Evolutionary conservation across 2,113 vertebrate genomes (phyloP).

Genomic region (Oryzias javanicus): DNA sequence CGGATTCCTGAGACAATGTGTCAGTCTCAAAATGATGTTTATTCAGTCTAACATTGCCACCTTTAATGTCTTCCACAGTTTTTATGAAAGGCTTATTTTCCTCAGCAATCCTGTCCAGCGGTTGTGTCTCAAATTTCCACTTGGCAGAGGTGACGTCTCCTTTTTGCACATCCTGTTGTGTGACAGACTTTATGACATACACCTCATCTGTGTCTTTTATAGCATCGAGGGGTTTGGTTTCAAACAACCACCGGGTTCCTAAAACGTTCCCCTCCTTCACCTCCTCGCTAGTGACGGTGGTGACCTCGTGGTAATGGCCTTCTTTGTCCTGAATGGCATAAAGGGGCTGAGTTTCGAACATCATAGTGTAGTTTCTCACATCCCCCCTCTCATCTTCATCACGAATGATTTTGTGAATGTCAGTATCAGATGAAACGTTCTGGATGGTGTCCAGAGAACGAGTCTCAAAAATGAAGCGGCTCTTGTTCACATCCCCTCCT

Average conservation of each 20-base stretch:
- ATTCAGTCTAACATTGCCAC: slow-evolving; percentile 83
- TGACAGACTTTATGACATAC: slow-evolving; percentile 88
- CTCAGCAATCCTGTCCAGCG: slow-evolving; percentile 84
- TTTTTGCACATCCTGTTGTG: slow-evolving; percentile 87
- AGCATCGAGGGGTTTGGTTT: slow-evolving; percentile 89
- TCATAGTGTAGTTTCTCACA: slow-evolving; percentile 86
- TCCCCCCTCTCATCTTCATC: slow-evolving; percentile 83
- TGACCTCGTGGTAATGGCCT: slow-evolving; percentile 89
- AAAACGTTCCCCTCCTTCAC: slow-evolving; percentile 85
- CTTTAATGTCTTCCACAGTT: slow-evolving; percentile 81
- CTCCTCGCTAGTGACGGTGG: slow-evolving; percentile 90
- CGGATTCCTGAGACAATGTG: slow-evolving; percentile 56
- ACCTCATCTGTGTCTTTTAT: slow-evolving; percentile 85
- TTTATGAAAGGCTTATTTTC: slow-evolving; percentile 70
- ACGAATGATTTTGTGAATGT: slow-evolving; percentile 66
- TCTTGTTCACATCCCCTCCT: slow-evolving; percentile 84
- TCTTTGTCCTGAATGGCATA: slow-evolving; percentile 90
- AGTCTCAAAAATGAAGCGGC: slow-evolving; percentile 89
- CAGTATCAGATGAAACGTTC: slow-evolving; percentile 71
- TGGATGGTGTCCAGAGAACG: slow-evolving; percentile 86
- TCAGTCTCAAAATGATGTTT: slow-evolving; percentile 85
- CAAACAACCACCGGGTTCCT: slow-evolving; percentile 90
- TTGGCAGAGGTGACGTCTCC: slow-evolving; percentile 86
- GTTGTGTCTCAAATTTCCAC: slow-evolving; percentile 90
- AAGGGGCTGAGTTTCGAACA: slow-evolving; percentile 90